phyloP scores from a whole-genome alignment of 2,888 invertebrate species.

The Drosophila seclusa region DNA sequence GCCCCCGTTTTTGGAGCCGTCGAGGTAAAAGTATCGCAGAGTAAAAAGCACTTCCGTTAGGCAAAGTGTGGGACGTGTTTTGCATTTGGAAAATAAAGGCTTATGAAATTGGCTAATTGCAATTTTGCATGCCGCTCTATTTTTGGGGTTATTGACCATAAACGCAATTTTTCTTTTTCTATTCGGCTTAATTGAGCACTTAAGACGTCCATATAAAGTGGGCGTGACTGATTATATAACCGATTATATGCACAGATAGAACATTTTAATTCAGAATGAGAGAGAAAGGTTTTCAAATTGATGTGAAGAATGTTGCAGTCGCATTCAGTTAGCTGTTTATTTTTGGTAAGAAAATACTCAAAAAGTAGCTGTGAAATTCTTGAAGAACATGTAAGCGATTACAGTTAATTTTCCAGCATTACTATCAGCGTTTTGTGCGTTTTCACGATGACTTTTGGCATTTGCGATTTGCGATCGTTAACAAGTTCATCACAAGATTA shows the following conservation, averaged over 20 bases:
- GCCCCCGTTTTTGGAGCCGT: conserved; percentile 41
- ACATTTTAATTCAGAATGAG: neutral
- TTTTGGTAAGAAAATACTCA: neutral
- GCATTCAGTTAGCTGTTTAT: neutral
- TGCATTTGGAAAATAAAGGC: conserved; percentile 44
- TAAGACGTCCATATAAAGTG: neutral
- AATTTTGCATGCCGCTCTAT: conserved; percentile 55
- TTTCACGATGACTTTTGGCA: conserved; percentile 55
- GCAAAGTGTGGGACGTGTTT: conserved; percentile 62
- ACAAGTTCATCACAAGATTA: conserved; percentile 40
- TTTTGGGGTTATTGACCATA: conserved; percentile 80
- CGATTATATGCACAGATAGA: neutral
- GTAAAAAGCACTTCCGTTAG: conserved; percentile 59
- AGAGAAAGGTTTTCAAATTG: neutral
- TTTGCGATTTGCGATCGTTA: conserved; percentile 8
- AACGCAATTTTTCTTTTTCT: conserved; percentile 53
- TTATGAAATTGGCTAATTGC: conserved; percentile 56
- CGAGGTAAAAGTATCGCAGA: conserved; percentile 48
- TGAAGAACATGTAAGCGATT: neutral
- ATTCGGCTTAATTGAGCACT: conserved; percentile 37
- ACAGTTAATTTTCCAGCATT: neutral
- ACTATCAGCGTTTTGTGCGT: conserved; percentile 9
- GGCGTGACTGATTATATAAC: conserved; percentile 34
- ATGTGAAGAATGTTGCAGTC: neutral
- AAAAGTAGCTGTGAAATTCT: neutral